Base-by-base conservation (phyloP, 1,140 invertebrate genomes). In the Steinernema feltiae region DNA sequence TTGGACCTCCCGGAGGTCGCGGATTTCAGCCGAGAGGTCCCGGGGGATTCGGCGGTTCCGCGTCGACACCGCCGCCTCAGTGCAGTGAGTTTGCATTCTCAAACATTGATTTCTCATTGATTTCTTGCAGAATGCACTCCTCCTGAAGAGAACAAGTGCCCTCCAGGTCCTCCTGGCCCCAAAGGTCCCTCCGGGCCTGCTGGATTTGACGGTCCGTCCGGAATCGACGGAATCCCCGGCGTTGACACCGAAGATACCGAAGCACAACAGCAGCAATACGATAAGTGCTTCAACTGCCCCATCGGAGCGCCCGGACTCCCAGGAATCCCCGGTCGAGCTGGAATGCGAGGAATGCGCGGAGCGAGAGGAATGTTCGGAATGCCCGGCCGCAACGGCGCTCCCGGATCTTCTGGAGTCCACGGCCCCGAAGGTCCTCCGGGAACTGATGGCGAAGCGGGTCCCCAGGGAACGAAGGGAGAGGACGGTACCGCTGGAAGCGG, bases 301-400 rank as follows among this genome's bases (percentile, higher is more conserved):
- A 35, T 30, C 18, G 73, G 48, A 7, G 46, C 73, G 1, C 48
- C 46, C 1, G 73, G 73, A 29, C 46, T 69, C 69, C 73, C 73
- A 0, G 73, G 73, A 17, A n/a, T 69, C 17, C 82, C 79, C 17
- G 81, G 81, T 29, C 63, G 81, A n/a, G n/a, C n/a, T n/a, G n/a
- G n/a, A n/a, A n/a, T n/a, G 24, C 72, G 32, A 17, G 81, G 81
- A 30, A 73, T 82, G 81, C 76, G 80, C 3, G 81, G 81, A 15
- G 73, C 69, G 2, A 29, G 76, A 2, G 83, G 83, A 35, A 32
- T 35, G 71, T 63, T 12, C 79, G 81, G 81, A 7, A 63, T 69
- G 2, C 81, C 83, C 24, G 81, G 82, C 1, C 48, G 83, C n/a
- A 53, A 71, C 48, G 80, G 80, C 0, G 71, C 70, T 31, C 73